Evolutionary conservation across 2,797 vertebrate genomes (phyloP), one percentile per base, ranked within the genome.

Genomic region (Catostomus latipinnis): DNA sequence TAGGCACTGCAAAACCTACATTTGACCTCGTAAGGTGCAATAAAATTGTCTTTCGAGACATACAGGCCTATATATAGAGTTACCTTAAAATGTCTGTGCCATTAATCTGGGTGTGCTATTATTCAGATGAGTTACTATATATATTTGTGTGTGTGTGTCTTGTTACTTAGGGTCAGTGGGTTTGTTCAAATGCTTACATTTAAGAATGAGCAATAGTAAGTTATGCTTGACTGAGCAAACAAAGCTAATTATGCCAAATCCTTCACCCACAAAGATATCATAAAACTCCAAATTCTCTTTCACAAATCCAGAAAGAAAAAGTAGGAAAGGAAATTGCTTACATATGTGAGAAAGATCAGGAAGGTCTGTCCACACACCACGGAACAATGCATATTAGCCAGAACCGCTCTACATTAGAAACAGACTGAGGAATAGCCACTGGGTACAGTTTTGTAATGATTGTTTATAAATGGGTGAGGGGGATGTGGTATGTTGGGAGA

Each of bases 301-400:
- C 9, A 18, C 5, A 34, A 50, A 63, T 66, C 1, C 6, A 53
- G 60, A 34, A 34, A 34, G 13, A 53, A 65, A 75, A 60, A 79
- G 22, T 12, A 50, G 18, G 10, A 18, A 18, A 70, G 67, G 75
- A 82, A 84, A 84, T 72, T 76, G 49, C 57, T 81, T 67, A 63
- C 83, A 84, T 72, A 68, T 84, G 82, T 52, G 52, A 74, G 13
- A 79, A 69, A 81, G 14, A n/a, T 62, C 53, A 56, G 16, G 53
- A 46, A 78, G 48, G 60, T 60, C 48, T 46, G n/a, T 22, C 22
- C 16, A 57, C 34, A 71, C 34, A 9, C 60, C 61, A 61, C 49
- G 46, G 76, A 63, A 76, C 49, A 76, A 63, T 45, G 53, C 63
- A 56, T 22, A 8, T 75, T 45, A 12, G 66, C 56, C 14, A 46